A percentile compares a stretch with the other conserved stretches of the same genome.
Evolutionary conservation across 2,113 vertebrate species (phyloP).

Genomic region (Argyrosomus japonicus): DNA sequence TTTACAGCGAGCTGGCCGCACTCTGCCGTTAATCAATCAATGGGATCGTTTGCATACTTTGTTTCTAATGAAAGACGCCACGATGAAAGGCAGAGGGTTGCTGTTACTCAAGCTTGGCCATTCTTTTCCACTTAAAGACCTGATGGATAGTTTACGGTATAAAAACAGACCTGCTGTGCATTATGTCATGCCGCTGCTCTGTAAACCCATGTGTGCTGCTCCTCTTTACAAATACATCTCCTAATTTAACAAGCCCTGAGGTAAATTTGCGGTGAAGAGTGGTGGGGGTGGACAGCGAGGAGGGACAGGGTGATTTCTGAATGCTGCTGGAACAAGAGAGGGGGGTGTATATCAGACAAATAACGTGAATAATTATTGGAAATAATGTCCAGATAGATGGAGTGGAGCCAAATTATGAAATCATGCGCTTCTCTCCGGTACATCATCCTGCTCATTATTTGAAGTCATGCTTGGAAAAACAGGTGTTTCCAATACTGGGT

Average conservation of each 20-base stretch:
- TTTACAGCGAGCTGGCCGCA: conserved; percentile 38
- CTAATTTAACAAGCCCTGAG: conserved; percentile 48
- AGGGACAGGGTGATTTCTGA: conserved; percentile 25
- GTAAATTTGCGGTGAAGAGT: conserved; percentile 44
- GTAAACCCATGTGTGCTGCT: conserved; percentile 12
- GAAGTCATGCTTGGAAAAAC: conserved; percentile 80
- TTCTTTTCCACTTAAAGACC: conserved; percentile 66
- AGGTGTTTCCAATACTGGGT: conserved; percentile 85
- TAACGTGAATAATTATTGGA: conserved; percentile 80
- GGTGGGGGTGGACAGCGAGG: neutral
- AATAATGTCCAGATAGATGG: conserved; percentile 81
- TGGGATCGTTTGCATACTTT: conserved; percentile 56
- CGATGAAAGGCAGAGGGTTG: conserved; percentile 51
- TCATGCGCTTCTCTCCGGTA: conserved; percentile 75
- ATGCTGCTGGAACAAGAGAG: conserved; percentile 52
- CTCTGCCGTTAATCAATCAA: conserved; percentile 58
- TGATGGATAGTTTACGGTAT: conserved; percentile 61
- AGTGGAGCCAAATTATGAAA: conserved; percentile 82
- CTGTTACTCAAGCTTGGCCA: conserved; percentile 36
- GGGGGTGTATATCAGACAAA: conserved; percentile 62
- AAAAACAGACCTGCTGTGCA: conserved; percentile 57
- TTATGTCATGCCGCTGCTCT: conserved; percentile 51
- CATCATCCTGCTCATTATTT: conserved; percentile 80
- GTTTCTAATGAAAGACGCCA: conserved; percentile 54
- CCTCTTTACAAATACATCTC: conserved; percentile 42